Evolutionary conservation across 1,140 invertebrate species (phyloP), one percentile per base, ranked within the genome.

Genomic region (Ceratosolen solmsi): DNA sequence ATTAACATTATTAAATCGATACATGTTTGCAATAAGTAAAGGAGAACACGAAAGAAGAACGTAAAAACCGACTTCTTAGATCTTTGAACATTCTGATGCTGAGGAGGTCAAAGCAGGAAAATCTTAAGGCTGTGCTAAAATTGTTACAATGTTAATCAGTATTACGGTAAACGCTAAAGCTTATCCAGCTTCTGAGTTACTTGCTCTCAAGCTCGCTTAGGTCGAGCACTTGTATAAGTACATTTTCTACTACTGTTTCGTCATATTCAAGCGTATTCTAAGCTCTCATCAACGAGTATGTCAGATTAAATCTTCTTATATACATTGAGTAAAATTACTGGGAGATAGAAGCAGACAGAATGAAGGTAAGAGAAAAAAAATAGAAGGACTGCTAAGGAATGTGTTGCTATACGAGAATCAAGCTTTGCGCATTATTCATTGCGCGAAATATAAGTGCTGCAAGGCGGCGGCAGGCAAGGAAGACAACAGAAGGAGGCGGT

Each of bases 231-330:
- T 56, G 30, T 54, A 63, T 15, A 30, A 72, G 41, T 51, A 30
- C 13, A 25, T 70, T 27, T 41, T 70, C 65, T n/a, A 63, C 74
- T 27, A 51, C 1, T 27, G 49, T 54, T 38, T 58, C n/a, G 20
- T 22, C 51, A 30, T 38, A 41, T 51, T 70, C 30, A 72, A 79
- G 78, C 54, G 25, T n/a, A 46, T 65, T 79, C 38, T 36, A 77
- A n/a, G 25, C 56, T 65, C 75, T 77, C 77, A 49, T 79, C 20
- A 41, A 4, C 27, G 30, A 70, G 38, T 41, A 41, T 46, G 27
- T 7, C 49, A 9, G 46, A 9, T 36, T 25, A 81, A 81, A 71
- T 82, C 73, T 82, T 82, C 80, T 82, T 82, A 75, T 54, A 65
- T 74, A 73, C 56, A 73, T 80, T 30, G 38, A 65, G 78, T n/a